A percentile compares a stretch with the other conserved stretches of the same genome.
Evolutionary conservation across 2,888 invertebrate genomes (phyloP).

Genomic region (Pseudococcus longispinus): DNA sequence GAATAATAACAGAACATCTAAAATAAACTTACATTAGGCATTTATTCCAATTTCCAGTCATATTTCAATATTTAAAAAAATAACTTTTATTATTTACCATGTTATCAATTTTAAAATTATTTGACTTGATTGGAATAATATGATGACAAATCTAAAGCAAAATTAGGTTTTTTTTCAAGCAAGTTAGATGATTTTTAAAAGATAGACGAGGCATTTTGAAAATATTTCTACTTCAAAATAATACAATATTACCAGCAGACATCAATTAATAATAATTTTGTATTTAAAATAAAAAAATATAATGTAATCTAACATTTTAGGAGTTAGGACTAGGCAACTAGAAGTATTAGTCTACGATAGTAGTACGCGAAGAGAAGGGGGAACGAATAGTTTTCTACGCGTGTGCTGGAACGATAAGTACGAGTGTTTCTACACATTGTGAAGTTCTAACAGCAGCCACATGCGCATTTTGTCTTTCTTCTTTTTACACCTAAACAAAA

Average conservation of each 20-base stretch:
- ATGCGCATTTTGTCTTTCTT: constrained; percentile 25
- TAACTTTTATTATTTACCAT: too few species aligned
- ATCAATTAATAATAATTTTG: not conserved
- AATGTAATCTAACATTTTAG: not conserved
- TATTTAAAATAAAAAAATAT: not conserved
- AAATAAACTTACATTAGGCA: too few species aligned
- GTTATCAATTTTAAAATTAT: too few species aligned
- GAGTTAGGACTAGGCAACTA: not conserved
- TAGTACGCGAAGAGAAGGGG: not conserved
- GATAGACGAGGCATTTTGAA: not conserved
- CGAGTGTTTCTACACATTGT: not conserved
- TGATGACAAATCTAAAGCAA: too few species aligned
- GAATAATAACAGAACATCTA: too few species aligned
- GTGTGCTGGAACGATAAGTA: constrained; percentile 30
- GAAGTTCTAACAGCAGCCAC: not conserved
- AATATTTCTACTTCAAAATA: not conserved
- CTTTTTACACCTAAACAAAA: constrained; percentile 44
- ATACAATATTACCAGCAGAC: not conserved
- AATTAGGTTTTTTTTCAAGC: not conserved
- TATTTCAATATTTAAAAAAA: too few species aligned
- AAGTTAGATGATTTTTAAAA: not conserved
- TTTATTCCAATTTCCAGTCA: too few species aligned
- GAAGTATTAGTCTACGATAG: not conserved
- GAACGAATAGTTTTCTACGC: constrained; percentile 8
- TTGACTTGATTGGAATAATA: too few species aligned